These are phyloP conservation scores for Drosophila mayaguana DNA, from an alignment of 2,888 invertebrate species.

Conservation along the genomic window DNA sequence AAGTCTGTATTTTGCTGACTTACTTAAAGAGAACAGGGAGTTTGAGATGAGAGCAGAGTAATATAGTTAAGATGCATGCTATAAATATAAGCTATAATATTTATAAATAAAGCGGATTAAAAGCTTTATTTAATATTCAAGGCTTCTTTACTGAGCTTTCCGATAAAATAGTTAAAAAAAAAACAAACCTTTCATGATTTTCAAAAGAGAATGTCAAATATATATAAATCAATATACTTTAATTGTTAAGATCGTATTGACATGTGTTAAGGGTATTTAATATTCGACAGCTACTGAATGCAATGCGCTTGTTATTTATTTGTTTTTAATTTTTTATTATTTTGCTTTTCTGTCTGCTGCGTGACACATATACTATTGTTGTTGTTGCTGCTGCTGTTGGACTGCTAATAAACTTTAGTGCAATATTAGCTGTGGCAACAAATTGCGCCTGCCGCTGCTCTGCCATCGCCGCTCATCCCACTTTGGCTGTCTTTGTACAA, in stretches of 20 bases:
- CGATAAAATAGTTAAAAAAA: too few species aligned
- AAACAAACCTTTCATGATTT: too few species aligned
- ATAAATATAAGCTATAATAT: background rate
- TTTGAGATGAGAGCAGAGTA: background rate
- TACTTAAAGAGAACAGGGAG: background rate
- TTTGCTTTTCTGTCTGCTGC: constrained; percentile 28
- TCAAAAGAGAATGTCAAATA: too few species aligned
- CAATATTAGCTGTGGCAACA: constrained; percentile 73
- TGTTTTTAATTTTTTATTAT: constrained; percentile 10
- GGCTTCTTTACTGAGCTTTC: too few species aligned
- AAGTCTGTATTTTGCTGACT: background rate
- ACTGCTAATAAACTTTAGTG: constrained; percentile 74
- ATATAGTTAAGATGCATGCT: background rate
- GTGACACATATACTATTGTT: constrained; percentile 38
- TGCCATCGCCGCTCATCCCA: background rate
- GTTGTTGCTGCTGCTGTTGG: constrained; percentile 29
- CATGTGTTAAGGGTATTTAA: constrained; percentile 4
- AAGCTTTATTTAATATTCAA: too few species aligned
- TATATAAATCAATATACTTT: too few species aligned
- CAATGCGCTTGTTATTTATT: constrained; percentile 29
- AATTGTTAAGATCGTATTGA: too few species aligned
- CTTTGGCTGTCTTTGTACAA: constrained; percentile 30
- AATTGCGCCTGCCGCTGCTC: constrained; percentile 45
- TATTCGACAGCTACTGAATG: background rate
- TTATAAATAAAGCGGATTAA: too few species aligned